Base-by-base conservation (phyloP, 2,888 invertebrate species). In the Volucella inflata region DNA sequence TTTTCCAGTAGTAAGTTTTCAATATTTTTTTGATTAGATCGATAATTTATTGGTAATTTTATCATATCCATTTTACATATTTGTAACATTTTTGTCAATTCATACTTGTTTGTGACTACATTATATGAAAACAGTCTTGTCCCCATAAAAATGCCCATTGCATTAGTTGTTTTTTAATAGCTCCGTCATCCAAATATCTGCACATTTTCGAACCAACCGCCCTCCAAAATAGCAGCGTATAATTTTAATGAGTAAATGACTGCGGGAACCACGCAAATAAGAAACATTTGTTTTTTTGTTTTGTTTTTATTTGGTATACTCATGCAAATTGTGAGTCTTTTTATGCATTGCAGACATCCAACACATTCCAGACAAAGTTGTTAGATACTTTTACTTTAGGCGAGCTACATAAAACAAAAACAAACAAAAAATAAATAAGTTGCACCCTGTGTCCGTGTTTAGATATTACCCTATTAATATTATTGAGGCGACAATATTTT, bases 381-480 rank as follows among this genome's bases (percentile, higher is more conserved):
- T 77, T 77, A 77, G 62, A 72, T 77, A 67, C 53, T 62, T 67
- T 77, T 21, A 46, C 48, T 30, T 30, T 30, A 30, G 30, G 30
- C 30, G 30, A 30, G 30, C 30, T 30, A 30, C 30, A 30, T 6
- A 6, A 30, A 4, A 30, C 36, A 42, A 57, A 68, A 40, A 38
- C 48, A 64, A 42, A 60, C 8, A 46, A 46, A 40, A 40, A 57
- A 14, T 21, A 2, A 59, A 51, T 36, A 30, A 71, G 44, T 59
- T 42, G 51, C 53, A 71, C 64, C 68, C 51, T 62, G 44, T 46
- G 14, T 40, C 42, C 68, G 38, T 59, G 68, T 44, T 21, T 74
- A 75, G 74, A 79, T 84, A 79, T 75, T 78, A 79, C 79, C 70
- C 78, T 72, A 84, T 84, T 79, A 84, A 84, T 84, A 84, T 84